These are phyloP conservation scores for Intellagama lesueurii DNA, from an alignment of 2,797 vertebrate species.

Conservation along the genomic window DNA sequence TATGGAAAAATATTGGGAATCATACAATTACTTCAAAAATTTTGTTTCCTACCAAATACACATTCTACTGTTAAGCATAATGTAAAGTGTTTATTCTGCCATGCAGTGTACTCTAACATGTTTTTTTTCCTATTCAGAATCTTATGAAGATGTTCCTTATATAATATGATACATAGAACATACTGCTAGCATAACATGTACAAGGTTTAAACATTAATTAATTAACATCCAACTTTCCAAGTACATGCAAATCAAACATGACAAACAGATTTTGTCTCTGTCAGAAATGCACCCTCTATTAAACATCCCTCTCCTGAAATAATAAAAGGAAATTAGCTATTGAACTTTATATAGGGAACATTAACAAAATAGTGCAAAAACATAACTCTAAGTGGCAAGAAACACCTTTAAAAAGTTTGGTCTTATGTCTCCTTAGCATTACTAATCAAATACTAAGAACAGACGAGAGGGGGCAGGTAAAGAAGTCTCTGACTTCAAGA, in stretches of 20 bases:
- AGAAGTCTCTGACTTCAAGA: background rate
- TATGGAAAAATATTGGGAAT: background rate
- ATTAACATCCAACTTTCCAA: fast-evolving
- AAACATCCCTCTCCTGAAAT: background rate
- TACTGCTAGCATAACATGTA: too few relatives aligned
- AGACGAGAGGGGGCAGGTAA: background rate
- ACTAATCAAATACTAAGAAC: background rate
- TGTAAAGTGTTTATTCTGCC: background rate
- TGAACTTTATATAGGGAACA: background rate
- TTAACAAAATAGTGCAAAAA: background rate
- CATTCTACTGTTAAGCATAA: background rate
- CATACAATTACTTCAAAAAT: background rate
- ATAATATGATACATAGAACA: background rate
- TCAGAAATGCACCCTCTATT: background rate
- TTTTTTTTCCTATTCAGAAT: background rate
- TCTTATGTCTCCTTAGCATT: background rate
- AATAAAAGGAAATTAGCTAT: background rate
- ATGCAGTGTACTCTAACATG: background rate
- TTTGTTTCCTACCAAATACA: background rate
- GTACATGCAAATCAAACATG: background rate
- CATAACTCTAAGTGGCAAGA: background rate
- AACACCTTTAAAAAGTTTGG: background rate
- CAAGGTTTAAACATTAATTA: background rate
- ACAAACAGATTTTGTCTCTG: background rate
- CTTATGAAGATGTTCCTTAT: background rate